These are phyloP conservation scores for Nansenia antarctica DNA, from an alignment of 2,113 vertebrate species.

Conservation along the genomic window DNA sequence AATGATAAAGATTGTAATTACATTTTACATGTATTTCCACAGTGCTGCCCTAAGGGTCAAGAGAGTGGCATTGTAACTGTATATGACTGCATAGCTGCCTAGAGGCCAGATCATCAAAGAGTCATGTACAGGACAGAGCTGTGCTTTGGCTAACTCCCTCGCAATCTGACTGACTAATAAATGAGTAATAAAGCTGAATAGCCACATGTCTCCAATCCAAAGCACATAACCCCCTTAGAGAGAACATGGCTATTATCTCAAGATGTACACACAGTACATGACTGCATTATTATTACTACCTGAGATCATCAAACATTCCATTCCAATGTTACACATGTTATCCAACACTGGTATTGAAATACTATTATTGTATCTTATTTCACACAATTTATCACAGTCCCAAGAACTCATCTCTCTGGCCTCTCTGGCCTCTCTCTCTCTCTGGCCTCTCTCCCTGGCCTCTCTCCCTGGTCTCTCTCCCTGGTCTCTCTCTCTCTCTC, in stretches of 20 bases:
- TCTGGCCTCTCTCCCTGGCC: conserved; percentile 25
- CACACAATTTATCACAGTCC: no score
- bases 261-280: conserved; percentile 54
- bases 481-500: neutral
- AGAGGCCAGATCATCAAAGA: no score
- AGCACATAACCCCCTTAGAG: conserved; percentile 49
- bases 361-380: no score
- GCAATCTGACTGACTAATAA: conserved; percentile 66
- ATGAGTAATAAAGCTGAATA: conserved; percentile 65
- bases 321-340: no score
- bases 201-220: conserved; percentile 66
- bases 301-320: no score
- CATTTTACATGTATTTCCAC: no score
- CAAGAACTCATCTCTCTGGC: no score
- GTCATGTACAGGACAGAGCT: conserved; percentile 46
- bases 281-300: conserved; percentile 52
- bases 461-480: conserved; percentile 14
- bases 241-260: conserved; percentile 54
- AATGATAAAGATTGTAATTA: no score
- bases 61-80: no score
- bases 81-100: no score
- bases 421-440: neutral
- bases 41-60: no score
- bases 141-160: conserved; percentile 56
- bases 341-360: no score